Percentiles rank a stretch among this genome's conserved stretches.
These are phyloP conservation scores for Ariopsis seemanni DNA, from an alignment of 2,113 vertebrate species.

Conservation along the genomic window DNA sequence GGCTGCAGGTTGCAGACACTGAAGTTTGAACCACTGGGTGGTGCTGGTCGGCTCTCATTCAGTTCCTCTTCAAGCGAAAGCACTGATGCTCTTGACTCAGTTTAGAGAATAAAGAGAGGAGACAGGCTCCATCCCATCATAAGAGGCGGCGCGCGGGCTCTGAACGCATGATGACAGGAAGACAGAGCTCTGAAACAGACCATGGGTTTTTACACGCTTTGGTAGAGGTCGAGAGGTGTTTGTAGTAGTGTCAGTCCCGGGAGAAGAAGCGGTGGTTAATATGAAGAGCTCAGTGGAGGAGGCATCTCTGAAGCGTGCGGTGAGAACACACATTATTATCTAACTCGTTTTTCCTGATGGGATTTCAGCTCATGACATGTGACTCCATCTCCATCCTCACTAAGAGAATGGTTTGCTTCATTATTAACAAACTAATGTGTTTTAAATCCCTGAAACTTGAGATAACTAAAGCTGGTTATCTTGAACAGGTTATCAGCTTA, in stretches of 20 bases:
- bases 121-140: not conserved
- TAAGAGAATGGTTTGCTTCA: not conserved
- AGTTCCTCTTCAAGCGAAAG: constrained; percentile 42
- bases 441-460: not conserved
- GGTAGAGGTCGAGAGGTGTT: not conserved
- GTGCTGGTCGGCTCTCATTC: constrained; percentile 56
- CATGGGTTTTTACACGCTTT: not conserved
- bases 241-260: not conserved
- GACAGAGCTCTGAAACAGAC: not conserved
- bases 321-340: not conserved
- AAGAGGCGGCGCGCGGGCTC: not conserved
- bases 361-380: not conserved
- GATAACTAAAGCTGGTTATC: not conserved
- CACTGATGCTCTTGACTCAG: constrained; percentile 51
- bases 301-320: not conserved
- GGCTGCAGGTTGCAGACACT: not conserved
- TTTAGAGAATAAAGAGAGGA: constrained; percentile 16
- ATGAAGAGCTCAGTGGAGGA: not conserved
- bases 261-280: not conserved
- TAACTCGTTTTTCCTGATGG: not conserved
- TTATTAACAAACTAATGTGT: not conserved
- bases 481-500: not conserved
- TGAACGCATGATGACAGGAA: not conserved
- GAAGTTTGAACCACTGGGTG: constrained; percentile 44
- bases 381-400: not conserved